Evolutionary conservation across 2,888 invertebrate species (phyloP).

Genomic region (Euplexia lucipara): DNA sequence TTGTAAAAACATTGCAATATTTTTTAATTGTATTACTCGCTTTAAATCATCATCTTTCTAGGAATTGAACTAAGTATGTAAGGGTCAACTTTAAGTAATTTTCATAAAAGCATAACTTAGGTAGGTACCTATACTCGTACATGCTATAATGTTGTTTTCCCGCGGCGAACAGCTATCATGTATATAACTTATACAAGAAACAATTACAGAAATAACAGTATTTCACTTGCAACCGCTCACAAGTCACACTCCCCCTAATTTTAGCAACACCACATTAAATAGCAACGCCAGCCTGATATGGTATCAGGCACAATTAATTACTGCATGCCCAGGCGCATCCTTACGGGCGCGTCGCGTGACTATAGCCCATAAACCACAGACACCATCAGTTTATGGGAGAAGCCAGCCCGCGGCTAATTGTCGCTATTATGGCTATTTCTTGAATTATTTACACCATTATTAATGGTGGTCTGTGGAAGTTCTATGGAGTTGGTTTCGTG

Average conservation of each 20-base stretch:
- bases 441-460: constrained; percentile 71
- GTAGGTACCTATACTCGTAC: too few relatives aligned
- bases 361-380: constrained; percentile 69
- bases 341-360: constrained; percentile 76
- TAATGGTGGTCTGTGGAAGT: constrained; percentile 65
- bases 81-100: too few relatives aligned
- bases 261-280: constrained; percentile 48
- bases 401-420: constrained; percentile 74
- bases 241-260: constrained; percentile 48
- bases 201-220: constrained; percentile 12
- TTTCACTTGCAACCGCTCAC: constrained; percentile 8
- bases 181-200: background rate
- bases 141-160: too few relatives aligned
- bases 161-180: background rate
- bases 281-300: constrained; percentile 41
- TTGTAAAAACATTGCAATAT: too few relatives aligned
- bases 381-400: constrained; percentile 65
- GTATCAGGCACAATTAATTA: constrained; percentile 71
- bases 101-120: too few relatives aligned
- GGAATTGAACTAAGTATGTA: too few relatives aligned
- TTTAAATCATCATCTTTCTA: too few relatives aligned
- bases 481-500: constrained; percentile 48
- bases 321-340: constrained; percentile 70
- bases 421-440: constrained; percentile 71
- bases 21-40: too few relatives aligned